phyloP scores from a whole-genome alignment of 2,797 vertebrate genomes.

The Falco peregrinus region DNA sequence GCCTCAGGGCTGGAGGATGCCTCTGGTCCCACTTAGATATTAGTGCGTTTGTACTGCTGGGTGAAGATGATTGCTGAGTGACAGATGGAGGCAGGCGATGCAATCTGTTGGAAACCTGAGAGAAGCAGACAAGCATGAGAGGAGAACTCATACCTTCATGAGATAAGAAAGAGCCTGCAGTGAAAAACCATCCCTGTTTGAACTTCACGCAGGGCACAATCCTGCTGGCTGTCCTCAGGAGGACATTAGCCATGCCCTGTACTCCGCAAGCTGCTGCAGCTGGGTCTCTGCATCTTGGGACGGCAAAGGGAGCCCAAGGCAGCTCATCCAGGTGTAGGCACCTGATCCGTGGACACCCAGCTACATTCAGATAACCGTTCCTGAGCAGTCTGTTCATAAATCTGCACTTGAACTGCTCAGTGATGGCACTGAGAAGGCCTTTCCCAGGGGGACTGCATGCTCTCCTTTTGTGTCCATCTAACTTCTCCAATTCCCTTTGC shows the following conservation, averaged over 20 bases:
- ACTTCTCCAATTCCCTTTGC: not conserved
- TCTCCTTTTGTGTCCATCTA: not conserved
- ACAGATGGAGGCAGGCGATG: not conserved
- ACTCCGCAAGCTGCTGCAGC: accelerated
- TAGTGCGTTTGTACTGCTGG: not conserved
- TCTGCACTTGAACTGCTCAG: not conserved
- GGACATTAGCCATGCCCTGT: not conserved
- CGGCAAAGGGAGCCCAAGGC: not conserved
- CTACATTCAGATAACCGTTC: not conserved
- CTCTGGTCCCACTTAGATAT: accelerated
- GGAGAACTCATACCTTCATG: not conserved
- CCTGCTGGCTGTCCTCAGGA: not conserved
- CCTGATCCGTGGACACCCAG: not conserved
- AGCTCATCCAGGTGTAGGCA: not conserved
- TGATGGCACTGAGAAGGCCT: not conserved
- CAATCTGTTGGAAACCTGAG: not conserved
- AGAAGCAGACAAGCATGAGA: not conserved
- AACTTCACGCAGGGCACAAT: not conserved
- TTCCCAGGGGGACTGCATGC: accelerated
- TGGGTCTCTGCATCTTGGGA: not conserved
- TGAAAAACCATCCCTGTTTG: not conserved
- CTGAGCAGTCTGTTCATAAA: not conserved
- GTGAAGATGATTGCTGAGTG: not conserved
- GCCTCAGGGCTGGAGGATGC: not conserved
- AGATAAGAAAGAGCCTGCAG: not conserved